Evolutionary conservation across 2,797 vertebrate species (phyloP).

Genomic region (Esox lucius): DNA sequence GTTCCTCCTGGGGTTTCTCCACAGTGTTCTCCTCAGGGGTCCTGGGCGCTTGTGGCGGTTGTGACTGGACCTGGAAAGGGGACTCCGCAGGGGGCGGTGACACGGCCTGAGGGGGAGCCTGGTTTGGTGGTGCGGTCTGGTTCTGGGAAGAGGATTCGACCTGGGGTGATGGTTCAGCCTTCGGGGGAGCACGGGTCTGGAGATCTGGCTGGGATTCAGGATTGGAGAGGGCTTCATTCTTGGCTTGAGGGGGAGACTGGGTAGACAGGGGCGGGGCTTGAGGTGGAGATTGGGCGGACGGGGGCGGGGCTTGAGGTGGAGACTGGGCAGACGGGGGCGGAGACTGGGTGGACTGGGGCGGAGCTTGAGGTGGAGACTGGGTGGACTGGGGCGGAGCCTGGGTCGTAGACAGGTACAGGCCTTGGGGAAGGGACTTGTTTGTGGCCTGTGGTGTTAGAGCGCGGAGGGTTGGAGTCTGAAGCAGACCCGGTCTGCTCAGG

Average conservation of each 20-base stretch:
- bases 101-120: conserved; percentile 21
- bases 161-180: conserved; percentile 15
- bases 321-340: conserved; percentile 38
- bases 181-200: conserved; percentile 29
- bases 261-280: conserved; percentile 33
- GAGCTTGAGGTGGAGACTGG: conserved; percentile 40
- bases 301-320: conserved; percentile 35
- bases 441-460: conserved; percentile 8
- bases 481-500: conserved; percentile 57
- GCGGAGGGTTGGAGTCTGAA: conserved; percentile 35
- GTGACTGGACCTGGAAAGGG: conserved; percentile 29
- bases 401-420: background rate
- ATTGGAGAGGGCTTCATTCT: conserved; percentile 37
- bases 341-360: conserved; percentile 37
- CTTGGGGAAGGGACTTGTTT: conserved; percentile 48
- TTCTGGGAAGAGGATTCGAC: conserved; percentile 29
- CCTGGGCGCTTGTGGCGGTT: conserved; percentile 65
- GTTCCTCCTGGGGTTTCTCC: conserved; percentile 70
- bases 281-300: conserved; percentile 40
- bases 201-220: conserved; percentile 40
- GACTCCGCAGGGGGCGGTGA: background rate
- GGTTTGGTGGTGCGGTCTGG: conserved; percentile 41
- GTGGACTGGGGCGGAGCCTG: conserved; percentile 40
- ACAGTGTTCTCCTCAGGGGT: conserved; percentile 77
- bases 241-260: conserved; percentile 46